Evolutionary conservation across 2,113 vertebrate genomes (phyloP).

Genomic region (Vulpes vulpes): DNA sequence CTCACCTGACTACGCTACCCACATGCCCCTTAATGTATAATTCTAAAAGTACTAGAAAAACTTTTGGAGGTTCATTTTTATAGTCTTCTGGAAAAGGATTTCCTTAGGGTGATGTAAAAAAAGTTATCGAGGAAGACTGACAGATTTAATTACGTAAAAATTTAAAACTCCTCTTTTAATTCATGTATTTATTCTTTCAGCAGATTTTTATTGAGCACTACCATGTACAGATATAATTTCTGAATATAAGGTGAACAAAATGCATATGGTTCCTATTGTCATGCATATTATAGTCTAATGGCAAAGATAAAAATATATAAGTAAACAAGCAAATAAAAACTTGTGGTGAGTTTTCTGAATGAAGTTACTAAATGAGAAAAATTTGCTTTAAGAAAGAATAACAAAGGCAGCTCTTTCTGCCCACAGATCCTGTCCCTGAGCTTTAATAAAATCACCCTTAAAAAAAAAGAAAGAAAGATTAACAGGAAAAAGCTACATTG

Average conservation of each 20-base stretch:
- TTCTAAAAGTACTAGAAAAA: constrained; percentile 3
- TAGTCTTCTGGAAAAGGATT: background rate
- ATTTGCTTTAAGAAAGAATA: background rate
- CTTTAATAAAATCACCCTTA: too few species aligned
- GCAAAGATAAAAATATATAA: constrained; percentile 20
- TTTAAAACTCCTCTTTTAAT: constrained; percentile 10
- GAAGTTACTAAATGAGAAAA: background rate
- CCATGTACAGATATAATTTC: background rate
- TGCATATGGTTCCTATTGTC: background rate
- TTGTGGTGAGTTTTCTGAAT: background rate
- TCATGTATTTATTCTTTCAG: background rate
- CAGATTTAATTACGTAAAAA: background rate
- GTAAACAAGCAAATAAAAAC: background rate
- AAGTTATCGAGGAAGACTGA: background rate
- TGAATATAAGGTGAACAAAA: background rate
- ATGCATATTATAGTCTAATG: background rate
- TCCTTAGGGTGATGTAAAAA: background rate
- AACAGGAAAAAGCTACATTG: background rate
- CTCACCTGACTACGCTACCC: background rate
- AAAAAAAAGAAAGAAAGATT: background rate
- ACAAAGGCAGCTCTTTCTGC: too few species aligned
- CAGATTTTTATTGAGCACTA: background rate
- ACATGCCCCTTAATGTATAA: background rate
- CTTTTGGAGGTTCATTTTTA: background rate
- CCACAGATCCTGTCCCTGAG: too few species aligned